Conservation (phyloP, 2,888 invertebrate species). For the Beris chalybata region DNA sequence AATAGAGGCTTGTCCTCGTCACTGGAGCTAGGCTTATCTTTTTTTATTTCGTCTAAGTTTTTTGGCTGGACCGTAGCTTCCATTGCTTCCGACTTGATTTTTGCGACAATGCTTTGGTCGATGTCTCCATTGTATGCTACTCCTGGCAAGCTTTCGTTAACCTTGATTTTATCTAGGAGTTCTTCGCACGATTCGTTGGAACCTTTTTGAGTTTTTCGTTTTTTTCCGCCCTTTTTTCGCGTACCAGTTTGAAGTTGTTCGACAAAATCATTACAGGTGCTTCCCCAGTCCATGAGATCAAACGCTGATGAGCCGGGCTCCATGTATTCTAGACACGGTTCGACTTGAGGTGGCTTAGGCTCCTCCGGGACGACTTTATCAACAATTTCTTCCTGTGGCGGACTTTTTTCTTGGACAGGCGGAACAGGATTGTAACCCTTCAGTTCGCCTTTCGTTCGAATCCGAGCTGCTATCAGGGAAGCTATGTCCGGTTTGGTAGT, state of each 20-base stretch:
- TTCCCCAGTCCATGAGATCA: conserved; percentile 60
- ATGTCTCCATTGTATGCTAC: conserved; percentile 57
- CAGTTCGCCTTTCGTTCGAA: conserved; percentile 83
- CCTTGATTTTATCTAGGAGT: conserved; percentile 38
- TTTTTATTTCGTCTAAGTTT: neutral
- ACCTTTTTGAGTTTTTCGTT: conserved; percentile 43
- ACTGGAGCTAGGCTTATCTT: conserved; percentile 37
- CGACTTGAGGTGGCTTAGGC: conserved; percentile 29
- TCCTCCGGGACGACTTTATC: neutral
- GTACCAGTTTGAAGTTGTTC: conserved; percentile 69
- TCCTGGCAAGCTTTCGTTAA: conserved; percentile 43
- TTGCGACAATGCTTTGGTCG: conserved; percentile 49
- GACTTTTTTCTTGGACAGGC: conserved; percentile 35
- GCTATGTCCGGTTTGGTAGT: conserved; percentile 61
- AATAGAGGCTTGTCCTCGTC: conserved; percentile 48
- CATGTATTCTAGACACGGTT: conserved; percentile 11
- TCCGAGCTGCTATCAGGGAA: conserved; percentile 68
- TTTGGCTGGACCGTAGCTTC: conserved; percentile 32
- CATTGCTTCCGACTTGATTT: conserved; percentile 36
- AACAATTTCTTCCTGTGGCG: conserved; percentile 48
- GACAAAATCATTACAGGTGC: conserved; percentile 76
- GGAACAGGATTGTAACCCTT: conserved; percentile 60
- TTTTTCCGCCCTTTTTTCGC: conserved; percentile 61
- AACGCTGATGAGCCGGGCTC: conserved; percentile 24
- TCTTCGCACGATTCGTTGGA: conserved; percentile 4